Conservation (phyloP, 2,113 vertebrate genomes). For the Felis catus region F.catus_Fca126_mat1.0 CM031414.1:30856001-30856500, state of each 20-base stretch:
- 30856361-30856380: neutral
- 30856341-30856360: neutral
- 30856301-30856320: neutral
- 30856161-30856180: neutral
- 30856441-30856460: neutral
- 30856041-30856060: neutral
- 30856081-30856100: neutral
- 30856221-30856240: neutral
- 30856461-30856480: neutral
- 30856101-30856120: neutral
- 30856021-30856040: neutral
- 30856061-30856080: neutral
- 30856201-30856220: no score
- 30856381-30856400: neutral
- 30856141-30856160: neutral
- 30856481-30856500: neutral
- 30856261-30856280: neutral
- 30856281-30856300: neutral
- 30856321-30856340: neutral
- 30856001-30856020: neutral
- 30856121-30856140: neutral
- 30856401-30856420: neutral
- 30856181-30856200: neutral
- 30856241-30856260: neutral
- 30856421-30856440: neutral